Percentiles rank a stretch among this genome's conserved stretches.
Conservation (phyloP, 2,113 vertebrate genomes). For the Loxodonta africana region DNA sequence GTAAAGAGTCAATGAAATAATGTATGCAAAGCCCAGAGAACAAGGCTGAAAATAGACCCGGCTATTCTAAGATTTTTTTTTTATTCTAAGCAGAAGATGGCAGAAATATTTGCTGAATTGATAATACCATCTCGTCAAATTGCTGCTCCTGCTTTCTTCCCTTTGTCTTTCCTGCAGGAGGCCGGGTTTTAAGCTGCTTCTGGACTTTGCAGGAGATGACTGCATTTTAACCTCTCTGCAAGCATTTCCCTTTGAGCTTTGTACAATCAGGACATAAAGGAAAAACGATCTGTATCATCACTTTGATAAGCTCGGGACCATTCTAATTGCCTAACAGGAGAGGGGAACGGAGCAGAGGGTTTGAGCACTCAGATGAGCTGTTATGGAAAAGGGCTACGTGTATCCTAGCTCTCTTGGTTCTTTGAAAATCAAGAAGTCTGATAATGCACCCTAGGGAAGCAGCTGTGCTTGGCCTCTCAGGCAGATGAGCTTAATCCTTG, state of each 20-base stretch:
- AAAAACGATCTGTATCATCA: slow-evolving; percentile 60
- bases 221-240: slow-evolving; percentile 67
- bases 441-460: slow-evolving; percentile 62
- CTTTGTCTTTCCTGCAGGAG: slow-evolving; percentile 48
- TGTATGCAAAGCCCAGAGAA: neutral
- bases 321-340: slow-evolving; percentile 74
- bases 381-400: slow-evolving; percentile 53
- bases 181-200: neutral
- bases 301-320: slow-evolving; percentile 73
- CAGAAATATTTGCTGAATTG: slow-evolving; percentile 38
- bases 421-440: slow-evolving; percentile 78
- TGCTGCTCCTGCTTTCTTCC: slow-evolving; percentile 29
- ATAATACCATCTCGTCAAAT: slow-evolving; percentile 19
- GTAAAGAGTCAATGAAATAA: slow-evolving; percentile 48
- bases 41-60: neutral
- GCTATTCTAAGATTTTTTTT: neutral
- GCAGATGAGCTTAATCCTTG: slow-evolving; percentile 58
- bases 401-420: slow-evolving; percentile 56
- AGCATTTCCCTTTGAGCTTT: slow-evolving; percentile 65
- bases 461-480: slow-evolving; percentile 57
- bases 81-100: neutral
- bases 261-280: slow-evolving; percentile 66
- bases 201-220: slow-evolving; percentile 43
- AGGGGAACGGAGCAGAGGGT: neutral
- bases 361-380: slow-evolving; percentile 68